Evolutionary conservation across 2,113 vertebrate genomes (phyloP).

Genomic region (Crotalus horridus): DNA sequence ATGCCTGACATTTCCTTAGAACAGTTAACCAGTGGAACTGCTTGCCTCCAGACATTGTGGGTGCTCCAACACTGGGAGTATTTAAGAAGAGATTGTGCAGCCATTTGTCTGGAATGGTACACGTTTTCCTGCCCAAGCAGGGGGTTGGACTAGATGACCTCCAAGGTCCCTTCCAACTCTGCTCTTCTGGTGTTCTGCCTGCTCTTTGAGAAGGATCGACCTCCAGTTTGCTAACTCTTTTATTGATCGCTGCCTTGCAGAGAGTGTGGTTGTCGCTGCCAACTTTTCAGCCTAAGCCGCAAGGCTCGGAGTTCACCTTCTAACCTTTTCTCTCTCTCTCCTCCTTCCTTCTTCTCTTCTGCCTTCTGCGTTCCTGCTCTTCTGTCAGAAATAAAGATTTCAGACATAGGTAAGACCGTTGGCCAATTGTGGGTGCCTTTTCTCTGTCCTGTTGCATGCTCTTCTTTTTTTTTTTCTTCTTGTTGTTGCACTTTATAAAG

Average conservation of each 20-base stretch:
- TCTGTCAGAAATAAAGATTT: conserved; percentile 99
- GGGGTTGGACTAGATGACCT: too few species aligned
- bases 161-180: too few species aligned
- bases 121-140: too few species aligned
- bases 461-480: background rate
- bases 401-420: conserved; percentile 97
- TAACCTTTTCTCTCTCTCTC: conserved; percentile 78
- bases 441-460: conserved; percentile 69
- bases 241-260: conserved; percentile 70
- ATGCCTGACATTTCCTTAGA: conserved; percentile 34
- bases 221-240: conserved; percentile 69
- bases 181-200: conserved; percentile 14
- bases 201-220: conserved; percentile 66
- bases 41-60: too few species aligned
- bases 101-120: too few species aligned
- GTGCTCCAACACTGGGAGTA: too few species aligned
- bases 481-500: background rate
- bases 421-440: conserved; percentile 62
- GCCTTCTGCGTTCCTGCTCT: conserved; percentile 80
- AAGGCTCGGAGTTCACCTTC: conserved; percentile 70
- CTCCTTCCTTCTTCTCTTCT: conserved; percentile 75
- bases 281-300: conserved; percentile 76
- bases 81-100: too few species aligned
- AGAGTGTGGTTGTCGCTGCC: conserved; percentile 68
- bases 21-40: too few species aligned